Percentiles rank a stretch among this genome's conserved stretches.
phyloP scores from a whole-genome alignment of 2,888 invertebrate genomes.

The Mythimna vitellina region DNA sequence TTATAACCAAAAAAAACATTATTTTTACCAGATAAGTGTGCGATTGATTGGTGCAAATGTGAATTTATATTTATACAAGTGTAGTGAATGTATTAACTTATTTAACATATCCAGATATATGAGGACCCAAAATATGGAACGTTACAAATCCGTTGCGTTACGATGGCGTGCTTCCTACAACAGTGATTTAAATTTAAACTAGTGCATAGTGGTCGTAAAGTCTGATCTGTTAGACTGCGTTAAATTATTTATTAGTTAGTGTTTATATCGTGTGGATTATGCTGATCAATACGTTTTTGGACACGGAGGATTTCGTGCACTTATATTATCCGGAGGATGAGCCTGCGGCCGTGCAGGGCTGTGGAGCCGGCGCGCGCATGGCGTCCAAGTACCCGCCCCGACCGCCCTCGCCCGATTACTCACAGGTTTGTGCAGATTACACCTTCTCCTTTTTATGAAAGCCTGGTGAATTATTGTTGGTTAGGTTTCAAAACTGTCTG shows the following conservation, averaged over 20 bases:
- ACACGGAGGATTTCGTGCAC: conserved; percentile 90
- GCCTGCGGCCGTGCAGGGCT: conserved; percentile 82
- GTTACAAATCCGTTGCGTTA: conserved; percentile 78
- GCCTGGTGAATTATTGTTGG: conserved; percentile 25
- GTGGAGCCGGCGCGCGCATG: conserved; percentile 87
- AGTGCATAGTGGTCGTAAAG: conserved; percentile 79
- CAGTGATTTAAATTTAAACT: conserved; percentile 78
- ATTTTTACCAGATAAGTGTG: conserved; percentile 77
- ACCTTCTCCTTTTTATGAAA: conserved; percentile 27
- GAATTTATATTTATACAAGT: conserved; percentile 87
- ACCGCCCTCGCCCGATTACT: conserved; percentile 85
- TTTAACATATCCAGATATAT: conserved; percentile 73
- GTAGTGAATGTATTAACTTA: conserved; percentile 79
- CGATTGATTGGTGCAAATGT: conserved; percentile 82
- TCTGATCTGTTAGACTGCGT: conserved; percentile 84
- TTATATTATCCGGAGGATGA: conserved; percentile 89
- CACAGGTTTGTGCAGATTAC: conserved; percentile 77
- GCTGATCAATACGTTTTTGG: conserved; percentile 89
- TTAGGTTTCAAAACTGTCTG: neutral
- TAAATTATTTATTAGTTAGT: conserved; percentile 84
- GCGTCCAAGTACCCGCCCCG: conserved; percentile 86
- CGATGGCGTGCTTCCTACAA: conserved; percentile 84
- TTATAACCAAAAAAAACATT: conserved; percentile 28
- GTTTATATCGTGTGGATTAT: conserved; percentile 84
- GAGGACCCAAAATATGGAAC: conserved; percentile 81